A percentile compares a stretch with the other conserved stretches of the same genome.
phyloP scores from a whole-genome alignment of 2,888 invertebrate species.

The Hermaeophaga mercurialis region DNA sequence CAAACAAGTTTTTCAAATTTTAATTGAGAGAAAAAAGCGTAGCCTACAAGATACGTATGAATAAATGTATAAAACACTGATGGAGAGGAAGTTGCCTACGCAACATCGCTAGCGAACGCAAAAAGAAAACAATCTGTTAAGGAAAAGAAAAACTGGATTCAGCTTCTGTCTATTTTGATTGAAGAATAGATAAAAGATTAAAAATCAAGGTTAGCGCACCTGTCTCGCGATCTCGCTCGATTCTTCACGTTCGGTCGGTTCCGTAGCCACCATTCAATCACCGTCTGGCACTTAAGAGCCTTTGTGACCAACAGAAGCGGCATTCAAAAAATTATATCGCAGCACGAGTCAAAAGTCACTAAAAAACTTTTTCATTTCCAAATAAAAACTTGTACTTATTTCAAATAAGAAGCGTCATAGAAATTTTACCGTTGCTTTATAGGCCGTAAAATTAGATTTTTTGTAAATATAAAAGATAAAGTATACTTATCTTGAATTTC shows the following conservation, averaged over 20 bases:
- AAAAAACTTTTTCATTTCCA: no score
- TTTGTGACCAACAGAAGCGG: constrained; percentile 1
- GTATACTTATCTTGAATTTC: no score
- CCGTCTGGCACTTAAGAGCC: constrained; percentile 11
- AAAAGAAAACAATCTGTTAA: constrained; percentile 22
- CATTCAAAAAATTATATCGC: no score
- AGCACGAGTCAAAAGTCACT: no score
- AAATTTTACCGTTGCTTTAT: no score
- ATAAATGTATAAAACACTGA: constrained; percentile 15
- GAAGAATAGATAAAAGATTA: constrained; percentile 40
- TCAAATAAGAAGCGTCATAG: no score
- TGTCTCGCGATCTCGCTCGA: constrained; percentile 37
- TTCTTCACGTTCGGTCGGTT: constrained; percentile 18
- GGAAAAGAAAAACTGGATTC: constrained; percentile 36
- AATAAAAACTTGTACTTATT: no score
- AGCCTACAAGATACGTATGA: constrained; percentile 13
- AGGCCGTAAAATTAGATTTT: no score
- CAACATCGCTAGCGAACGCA: constrained; percentile 9
- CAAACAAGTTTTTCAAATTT: constrained; percentile 9
- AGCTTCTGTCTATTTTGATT: constrained; percentile 41
- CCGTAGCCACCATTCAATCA: constrained; percentile 23
- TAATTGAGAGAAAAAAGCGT: constrained; percentile 10
- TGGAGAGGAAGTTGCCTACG: constrained; percentile 18
- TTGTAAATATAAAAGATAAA: no score
- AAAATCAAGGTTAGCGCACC: constrained; percentile 44